Base-by-base conservation (phyloP, 64 coral and sea anemone species). In the Montipora efflorescens region DNA sequence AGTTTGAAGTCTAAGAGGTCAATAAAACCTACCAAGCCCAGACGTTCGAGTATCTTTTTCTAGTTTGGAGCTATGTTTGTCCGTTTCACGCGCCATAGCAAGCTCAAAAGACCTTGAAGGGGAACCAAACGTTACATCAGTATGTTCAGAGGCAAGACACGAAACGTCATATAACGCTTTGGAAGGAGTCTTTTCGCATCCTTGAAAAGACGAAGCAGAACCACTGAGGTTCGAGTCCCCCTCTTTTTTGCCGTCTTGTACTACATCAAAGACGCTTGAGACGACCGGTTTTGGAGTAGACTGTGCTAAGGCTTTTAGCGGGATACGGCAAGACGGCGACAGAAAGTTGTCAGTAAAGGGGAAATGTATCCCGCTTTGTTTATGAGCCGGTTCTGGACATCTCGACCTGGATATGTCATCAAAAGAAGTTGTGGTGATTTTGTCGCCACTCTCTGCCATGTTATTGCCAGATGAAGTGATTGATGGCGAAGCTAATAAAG, bases 101-200 rank as follows among this genome's bases (percentile, higher is more conserved):
- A 78, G 9, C 12, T 93, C 91, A 52, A 93, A 78, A 20, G 91
- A 93, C 13, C 67, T 87, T 20, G 91, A 93, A 14, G 84, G 82
- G 5, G 91, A 93, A 5, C 91, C 91, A 87, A 93, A 77, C 4
- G 74, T 20, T 21, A 79, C 72, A 79, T 87, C 82, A 66, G 3
- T 13, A 48, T 16, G 36, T 48, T 67, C 59, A 0, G 28, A 18
- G 7, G 59, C 12, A 36, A 47, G 15, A 67, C 25, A n/a, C 7
- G 14, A 8, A 68, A 67, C 59, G 14, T 67, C 81, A 19, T 13
- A 67, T 7, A 43, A 25, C 16, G 28, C 4, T 3, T 47, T 25
- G 59, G 13, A 58, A 66, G 19, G 15, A 10, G 7, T 58, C 15
- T 84, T 67, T 28, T 67, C 57, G 18, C 81, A 68, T 11, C 25